Conservation (phyloP, 2,113 vertebrate genomes). For the Gopherus evgoodei region DNA sequence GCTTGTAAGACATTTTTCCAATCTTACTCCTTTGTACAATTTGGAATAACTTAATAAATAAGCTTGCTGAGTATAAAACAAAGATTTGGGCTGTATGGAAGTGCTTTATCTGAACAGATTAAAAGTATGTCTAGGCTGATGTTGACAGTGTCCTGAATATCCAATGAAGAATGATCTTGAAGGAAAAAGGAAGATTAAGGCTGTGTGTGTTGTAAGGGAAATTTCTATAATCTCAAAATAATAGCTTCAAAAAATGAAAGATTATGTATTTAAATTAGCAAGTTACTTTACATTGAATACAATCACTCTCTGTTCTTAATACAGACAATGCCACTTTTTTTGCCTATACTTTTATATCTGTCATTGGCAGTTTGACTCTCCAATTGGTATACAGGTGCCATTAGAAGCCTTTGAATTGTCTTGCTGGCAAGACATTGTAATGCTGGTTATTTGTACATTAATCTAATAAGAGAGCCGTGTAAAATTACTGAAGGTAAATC, state of each 20-base stretch:
- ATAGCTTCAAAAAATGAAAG: not conserved
- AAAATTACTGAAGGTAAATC: not conserved
- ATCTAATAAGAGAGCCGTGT: not conserved
- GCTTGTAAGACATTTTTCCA: not conserved
- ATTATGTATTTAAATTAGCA: not conserved
- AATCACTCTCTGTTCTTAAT: not conserved
- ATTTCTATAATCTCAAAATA: not conserved
- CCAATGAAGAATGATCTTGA: not conserved
- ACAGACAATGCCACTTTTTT: not conserved
- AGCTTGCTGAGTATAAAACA: not conserved
- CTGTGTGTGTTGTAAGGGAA: not conserved
- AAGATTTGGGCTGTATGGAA: not conserved
- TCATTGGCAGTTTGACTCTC: not conserved
- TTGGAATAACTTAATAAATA: not conserved
- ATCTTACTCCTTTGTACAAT: not conserved
- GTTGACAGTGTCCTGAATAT: not conserved
- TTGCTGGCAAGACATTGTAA: not conserved
- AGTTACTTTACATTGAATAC: not conserved
- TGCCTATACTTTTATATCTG: not conserved
- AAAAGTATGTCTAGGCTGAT: not conserved
- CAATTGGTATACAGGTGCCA: not conserved
- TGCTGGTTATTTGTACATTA: not conserved
- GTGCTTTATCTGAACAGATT: not conserved
- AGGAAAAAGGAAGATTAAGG: not conserved
- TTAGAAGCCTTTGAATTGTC: not conserved